These are phyloP conservation scores for Doris montereyensis DNA, from an alignment of 2,888 invertebrate species.

Conservation along the genomic window DNA sequence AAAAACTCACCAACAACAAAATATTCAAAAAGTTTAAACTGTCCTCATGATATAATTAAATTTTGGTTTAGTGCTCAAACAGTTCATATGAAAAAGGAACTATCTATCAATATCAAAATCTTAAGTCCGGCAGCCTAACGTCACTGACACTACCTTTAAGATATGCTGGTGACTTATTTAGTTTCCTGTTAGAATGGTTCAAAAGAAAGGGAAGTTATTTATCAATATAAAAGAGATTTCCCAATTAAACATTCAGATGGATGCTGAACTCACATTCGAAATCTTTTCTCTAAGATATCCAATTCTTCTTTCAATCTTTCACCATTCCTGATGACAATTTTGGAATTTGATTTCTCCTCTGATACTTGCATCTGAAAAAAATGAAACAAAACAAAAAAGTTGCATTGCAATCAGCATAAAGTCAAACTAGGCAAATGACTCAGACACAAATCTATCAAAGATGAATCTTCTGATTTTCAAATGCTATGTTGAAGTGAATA, in stretches of 20 bases:
- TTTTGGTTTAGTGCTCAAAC: too few relatives aligned
- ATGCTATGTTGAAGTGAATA: neutral
- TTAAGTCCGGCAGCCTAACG: too few relatives aligned
- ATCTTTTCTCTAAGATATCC: slow-evolving; percentile 52
- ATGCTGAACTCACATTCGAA: slow-evolving; percentile 39
- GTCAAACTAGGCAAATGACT: neutral
- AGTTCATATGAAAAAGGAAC: too few relatives aligned
- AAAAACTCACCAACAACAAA: too few relatives aligned
- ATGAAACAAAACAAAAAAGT: neutral
- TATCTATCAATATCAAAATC: too few relatives aligned
- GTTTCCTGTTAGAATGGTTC: too few relatives aligned
- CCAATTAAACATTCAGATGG: neutral
- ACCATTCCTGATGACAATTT: slow-evolving; percentile 63
- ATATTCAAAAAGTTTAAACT: too few relatives aligned
- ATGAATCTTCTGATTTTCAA: neutral
- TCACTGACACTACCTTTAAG: too few relatives aligned
- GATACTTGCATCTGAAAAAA: slow-evolving; percentile 61
- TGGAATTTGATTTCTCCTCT: slow-evolving; percentile 65
- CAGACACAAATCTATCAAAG: too few relatives aligned
- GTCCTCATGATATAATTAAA: too few relatives aligned
- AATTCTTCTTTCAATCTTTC: slow-evolving; percentile 64
- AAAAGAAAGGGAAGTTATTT: too few relatives aligned
- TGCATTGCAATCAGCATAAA: neutral
- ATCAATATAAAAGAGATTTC: neutral
- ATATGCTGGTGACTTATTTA: too few relatives aligned